Evolutionary conservation across 2,888 invertebrate genomes (phyloP), one percentile per base, ranked within the genome.

Genomic region (Crematogaster levior): DNA sequence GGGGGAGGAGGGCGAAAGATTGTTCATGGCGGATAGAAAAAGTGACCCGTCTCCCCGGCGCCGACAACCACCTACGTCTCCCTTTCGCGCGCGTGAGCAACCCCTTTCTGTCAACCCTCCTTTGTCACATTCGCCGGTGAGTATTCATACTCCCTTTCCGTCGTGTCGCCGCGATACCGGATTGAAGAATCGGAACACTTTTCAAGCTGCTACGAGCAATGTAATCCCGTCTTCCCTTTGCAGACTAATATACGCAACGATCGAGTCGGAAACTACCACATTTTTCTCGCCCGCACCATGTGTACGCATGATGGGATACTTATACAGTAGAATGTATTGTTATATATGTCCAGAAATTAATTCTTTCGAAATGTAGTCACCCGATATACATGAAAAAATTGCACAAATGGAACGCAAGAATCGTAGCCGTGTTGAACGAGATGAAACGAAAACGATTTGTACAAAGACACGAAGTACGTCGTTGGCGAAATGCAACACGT

Each of bases 11-110:
- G 53, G 82, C 24, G n/a, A 46, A 75, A 56, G 74, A 63, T 74
- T 56, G 63, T 74, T 74, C 74, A 63, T 60, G 74, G 51, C 58
- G 77, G 75, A 66, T 66, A 60, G 82, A 82, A 82, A 77, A 82
- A 82, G 77, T 77, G 82, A 40, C 58, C 82, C 65, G 48, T 77
- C 82, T 56, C 51, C 43, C 51, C 56, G n/a, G 68, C 43, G 68
- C 68, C 56, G 77, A 77, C 77, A 56, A 68, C 46, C 75, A 48
- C 37, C 77, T 65, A 75, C 37, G 48, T 77, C 34, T 66, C 77
- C 27, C 66, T 58, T 53, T 60, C 56, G 75, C 77, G 34, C 34
- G 60, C 48, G 34, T 24, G 68, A 18, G 12, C 24, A 34, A 53
- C 53, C 27, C 18, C 37, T 60, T 73, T 60, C 80, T 21, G 3